Evolutionary conservation across 2,797 vertebrate genomes (phyloP).

Genomic region (Argyrosomus regius): DNA sequence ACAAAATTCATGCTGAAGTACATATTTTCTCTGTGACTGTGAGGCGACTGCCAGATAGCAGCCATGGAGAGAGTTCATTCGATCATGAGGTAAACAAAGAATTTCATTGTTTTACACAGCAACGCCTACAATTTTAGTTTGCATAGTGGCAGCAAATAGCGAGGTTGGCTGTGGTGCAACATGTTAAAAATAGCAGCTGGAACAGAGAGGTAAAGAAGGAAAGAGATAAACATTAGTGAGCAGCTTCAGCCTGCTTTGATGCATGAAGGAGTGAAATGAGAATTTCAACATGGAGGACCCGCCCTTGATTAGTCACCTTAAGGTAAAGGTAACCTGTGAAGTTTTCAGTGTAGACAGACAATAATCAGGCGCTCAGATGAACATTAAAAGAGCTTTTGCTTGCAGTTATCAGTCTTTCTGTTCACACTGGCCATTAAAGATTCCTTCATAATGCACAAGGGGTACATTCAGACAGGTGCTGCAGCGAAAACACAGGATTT

Average conservation of each 20-base stretch:
- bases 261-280: conserved; percentile 27
- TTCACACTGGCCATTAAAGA: conserved; percentile 4
- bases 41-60: conserved; percentile 1
- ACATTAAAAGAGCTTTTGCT: not conserved
- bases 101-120: conserved; percentile 36
- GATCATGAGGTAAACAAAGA: conserved; percentile 53
- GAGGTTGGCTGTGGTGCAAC: conserved; percentile 29
- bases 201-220: conserved; percentile 54
- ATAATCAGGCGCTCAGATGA: not conserved
- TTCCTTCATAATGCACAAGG: not conserved
- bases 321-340: not conserved
- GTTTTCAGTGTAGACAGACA: not conserved
- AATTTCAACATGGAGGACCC: conserved; percentile 9
- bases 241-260: conserved; percentile 47
- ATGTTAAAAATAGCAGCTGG: conserved; percentile 63
- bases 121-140: conserved; percentile 27
- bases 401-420: not conserved
- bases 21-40: conserved; percentile 6
- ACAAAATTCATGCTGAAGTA: conserved; percentile 15
- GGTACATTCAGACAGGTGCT: not conserved
- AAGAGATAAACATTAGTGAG: conserved; percentile 64
- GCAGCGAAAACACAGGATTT: too few relatives aligned
- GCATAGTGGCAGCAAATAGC: conserved; percentile 34
- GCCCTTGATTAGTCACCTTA: conserved; percentile 8
- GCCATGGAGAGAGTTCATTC: conserved; percentile 27